These are phyloP conservation scores for Eilema depressum DNA, from an alignment of 2,888 invertebrate species.

Conservation along the genomic window DNA sequence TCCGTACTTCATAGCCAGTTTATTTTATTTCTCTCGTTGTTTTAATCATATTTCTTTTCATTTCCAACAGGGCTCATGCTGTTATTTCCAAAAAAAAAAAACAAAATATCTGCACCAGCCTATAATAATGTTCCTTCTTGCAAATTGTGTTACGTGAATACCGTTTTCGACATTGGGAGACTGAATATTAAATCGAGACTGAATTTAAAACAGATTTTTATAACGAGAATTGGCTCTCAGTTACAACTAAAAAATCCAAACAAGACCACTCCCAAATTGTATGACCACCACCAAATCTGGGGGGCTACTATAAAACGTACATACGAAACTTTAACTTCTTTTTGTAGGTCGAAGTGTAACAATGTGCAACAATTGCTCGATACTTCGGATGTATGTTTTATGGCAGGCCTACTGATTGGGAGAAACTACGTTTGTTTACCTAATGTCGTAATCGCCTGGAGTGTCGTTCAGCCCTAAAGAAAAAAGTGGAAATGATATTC, in stretches of 20 bases:
- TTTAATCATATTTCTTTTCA: too few species aligned
- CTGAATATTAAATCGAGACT: too few species aligned
- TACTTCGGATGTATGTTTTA: not conserved
- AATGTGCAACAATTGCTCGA: not conserved
- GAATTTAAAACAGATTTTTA: too few species aligned
- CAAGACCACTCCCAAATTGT: not conserved
- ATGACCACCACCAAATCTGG: slow-evolving; percentile 18
- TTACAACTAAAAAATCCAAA: not conserved
- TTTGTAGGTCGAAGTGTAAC: not conserved
- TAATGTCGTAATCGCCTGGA: slow-evolving; percentile 22
- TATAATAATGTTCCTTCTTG: too few species aligned
- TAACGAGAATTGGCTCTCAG: too few species aligned
- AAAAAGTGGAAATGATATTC: slow-evolving; percentile 6
- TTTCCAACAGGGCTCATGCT: too few species aligned
- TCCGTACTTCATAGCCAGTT: too few species aligned
- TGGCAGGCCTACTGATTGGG: not conserved
- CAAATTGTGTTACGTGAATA: too few species aligned
- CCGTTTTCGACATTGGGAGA: too few species aligned
- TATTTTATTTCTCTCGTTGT: too few species aligned
- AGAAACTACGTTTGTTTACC: slow-evolving; percentile 16
- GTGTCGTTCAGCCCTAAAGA: slow-evolving; percentile 21
- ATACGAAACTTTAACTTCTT: not conserved
- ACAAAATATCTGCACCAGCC: too few species aligned
- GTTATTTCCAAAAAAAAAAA: too few species aligned
- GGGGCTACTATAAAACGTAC: not conserved